A percentile compares a stretch with the other conserved stretches of the same genome.
phyloP scores from a whole-genome alignment of 2,888 invertebrate genomes.

The Tortrix viridana region DNA sequence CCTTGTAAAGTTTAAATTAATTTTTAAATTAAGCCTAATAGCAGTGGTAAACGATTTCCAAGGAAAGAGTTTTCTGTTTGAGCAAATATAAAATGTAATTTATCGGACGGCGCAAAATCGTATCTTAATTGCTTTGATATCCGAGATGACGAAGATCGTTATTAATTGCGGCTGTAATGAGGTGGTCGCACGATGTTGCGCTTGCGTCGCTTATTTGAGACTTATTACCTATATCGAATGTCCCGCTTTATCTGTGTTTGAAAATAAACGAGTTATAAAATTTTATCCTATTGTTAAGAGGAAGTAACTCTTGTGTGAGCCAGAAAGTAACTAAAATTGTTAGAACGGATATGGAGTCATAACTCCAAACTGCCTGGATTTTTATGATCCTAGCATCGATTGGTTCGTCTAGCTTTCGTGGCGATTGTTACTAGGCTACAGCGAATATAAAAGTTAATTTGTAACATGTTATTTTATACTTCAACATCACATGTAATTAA shows the following conservation, averaged over 20 bases:
- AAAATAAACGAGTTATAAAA: background rate
- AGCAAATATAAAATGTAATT: constrained; percentile 78
- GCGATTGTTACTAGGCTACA: constrained; percentile 11
- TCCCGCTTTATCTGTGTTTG: background rate
- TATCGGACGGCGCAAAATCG: constrained; percentile 69
- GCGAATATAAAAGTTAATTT: background rate
- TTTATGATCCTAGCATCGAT: constrained; percentile 25
- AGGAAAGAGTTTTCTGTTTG: constrained; percentile 76
- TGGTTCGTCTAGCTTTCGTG: constrained; percentile 24
- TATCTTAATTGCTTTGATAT: constrained; percentile 72
- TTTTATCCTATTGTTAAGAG: background rate
- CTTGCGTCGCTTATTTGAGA: constrained; percentile 13
- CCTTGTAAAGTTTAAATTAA: constrained; percentile 84
- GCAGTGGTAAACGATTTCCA: constrained; percentile 79
- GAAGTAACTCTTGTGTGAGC: background rate
- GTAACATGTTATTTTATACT: background rate
- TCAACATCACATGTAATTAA: no score
- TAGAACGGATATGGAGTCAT: constrained; percentile 14
- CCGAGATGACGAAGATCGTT: constrained; percentile 55
- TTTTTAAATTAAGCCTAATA: constrained; percentile 83
- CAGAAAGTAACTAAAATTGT: constrained; percentile 7
- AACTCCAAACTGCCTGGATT: constrained; percentile 22
- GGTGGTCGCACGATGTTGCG: constrained; percentile 24
- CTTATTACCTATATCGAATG: constrained; percentile 8
- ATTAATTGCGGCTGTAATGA: constrained; percentile 49